Conservation (phyloP, 2,113 vertebrate species). For the Mustela lutreola region DNA sequence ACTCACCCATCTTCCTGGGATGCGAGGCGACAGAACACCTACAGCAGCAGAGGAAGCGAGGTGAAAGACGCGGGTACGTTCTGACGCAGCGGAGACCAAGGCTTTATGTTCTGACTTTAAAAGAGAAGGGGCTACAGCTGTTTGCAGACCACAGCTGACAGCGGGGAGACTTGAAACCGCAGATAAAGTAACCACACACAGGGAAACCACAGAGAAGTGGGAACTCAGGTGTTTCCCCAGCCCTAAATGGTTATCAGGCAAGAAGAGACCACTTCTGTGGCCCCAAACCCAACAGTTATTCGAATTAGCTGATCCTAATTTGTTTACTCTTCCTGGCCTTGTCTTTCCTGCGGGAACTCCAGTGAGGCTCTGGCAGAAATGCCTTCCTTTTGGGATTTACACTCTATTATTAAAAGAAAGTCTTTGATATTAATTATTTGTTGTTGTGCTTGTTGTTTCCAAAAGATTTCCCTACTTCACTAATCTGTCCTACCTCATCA, state of each 20-base stretch:
- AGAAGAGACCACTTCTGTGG: not conserved
- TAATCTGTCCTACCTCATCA: not conserved
- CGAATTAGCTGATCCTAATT: fast-evolving
- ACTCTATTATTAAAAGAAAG: constrained; percentile 2
- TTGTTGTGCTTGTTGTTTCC: too few relatives aligned
- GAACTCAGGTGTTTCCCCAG: not conserved
- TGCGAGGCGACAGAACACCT: not conserved
- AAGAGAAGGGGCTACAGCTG: not conserved
- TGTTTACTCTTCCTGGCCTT: not conserved
- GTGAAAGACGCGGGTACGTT: fast-evolving
- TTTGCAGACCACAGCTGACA: not conserved
- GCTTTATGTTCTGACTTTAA: not conserved
- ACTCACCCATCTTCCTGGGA: not conserved
- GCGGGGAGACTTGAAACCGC: not conserved
- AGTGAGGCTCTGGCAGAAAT: not conserved
- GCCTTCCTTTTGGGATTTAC: not conserved
- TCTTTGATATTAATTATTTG: not conserved
- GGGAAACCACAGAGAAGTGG: not conserved
- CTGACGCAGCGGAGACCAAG: not conserved
- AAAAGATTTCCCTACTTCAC: not conserved
- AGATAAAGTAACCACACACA: not conserved
- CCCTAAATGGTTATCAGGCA: too few relatives aligned
- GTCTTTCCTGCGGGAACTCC: not conserved
- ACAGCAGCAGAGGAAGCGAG: not conserved
- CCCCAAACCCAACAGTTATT: not conserved